These are phyloP conservation scores for Hypotaenidia philippensis DNA, from an alignment of 2,797 vertebrate genomes.

Conservation along the genomic window DNA sequence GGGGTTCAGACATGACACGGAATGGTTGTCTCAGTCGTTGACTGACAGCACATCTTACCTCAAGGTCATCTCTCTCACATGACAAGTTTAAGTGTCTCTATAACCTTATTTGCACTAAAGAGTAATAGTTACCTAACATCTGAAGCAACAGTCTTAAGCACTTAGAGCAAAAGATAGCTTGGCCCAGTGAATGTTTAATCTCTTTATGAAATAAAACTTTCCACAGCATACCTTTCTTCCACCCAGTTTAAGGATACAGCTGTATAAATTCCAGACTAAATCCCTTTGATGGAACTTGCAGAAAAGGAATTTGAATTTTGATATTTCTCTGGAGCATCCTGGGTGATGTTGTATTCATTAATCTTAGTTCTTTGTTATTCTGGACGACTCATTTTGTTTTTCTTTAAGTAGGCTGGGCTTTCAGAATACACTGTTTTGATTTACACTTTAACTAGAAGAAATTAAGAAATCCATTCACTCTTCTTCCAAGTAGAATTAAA, in stretches of 20 bases:
- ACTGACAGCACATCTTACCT: not conserved
- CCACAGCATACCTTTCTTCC: not conserved
- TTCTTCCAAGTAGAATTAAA: not conserved
- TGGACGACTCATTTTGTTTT: not conserved
- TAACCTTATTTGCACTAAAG: not conserved
- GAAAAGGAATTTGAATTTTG: not conserved
- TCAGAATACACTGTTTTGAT: not conserved
- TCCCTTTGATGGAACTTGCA: not conserved
- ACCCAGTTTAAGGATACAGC: not conserved
- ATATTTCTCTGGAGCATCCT: not conserved
- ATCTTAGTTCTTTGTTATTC: not conserved
- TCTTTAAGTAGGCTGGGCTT: not conserved
- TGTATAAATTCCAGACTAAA: not conserved
- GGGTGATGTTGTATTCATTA: not conserved
- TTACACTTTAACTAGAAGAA: not conserved
- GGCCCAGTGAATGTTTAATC: not conserved
- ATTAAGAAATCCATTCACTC: not conserved
- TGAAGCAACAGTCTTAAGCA: not conserved
- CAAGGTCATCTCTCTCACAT: not conserved
- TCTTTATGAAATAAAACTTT: not conserved
- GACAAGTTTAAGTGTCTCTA: not conserved
- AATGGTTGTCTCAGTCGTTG: not conserved
- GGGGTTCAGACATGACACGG: not conserved
- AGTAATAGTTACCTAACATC: not conserved
- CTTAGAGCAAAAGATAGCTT: not conserved